phyloP scores from a whole-genome alignment of 2,797 vertebrate genomes.

The Gambusia yucatana region DNA sequence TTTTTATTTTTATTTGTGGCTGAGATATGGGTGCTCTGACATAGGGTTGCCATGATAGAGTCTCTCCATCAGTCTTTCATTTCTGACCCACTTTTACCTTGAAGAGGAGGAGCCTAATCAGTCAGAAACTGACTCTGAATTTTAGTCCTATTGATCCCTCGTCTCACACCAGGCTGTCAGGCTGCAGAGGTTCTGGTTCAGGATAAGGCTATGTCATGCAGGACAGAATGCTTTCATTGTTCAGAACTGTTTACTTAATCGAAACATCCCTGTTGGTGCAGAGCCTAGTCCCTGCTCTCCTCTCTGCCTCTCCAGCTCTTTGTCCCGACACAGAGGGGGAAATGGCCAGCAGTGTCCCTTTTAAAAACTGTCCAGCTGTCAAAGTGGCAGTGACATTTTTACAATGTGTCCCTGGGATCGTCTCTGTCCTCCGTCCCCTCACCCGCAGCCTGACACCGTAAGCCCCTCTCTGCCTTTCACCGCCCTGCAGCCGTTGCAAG shows the following conservation, averaged over 20 bases:
- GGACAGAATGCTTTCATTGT: constrained; percentile 83
- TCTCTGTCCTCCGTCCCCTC: constrained; percentile 52
- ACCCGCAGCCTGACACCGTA: constrained; percentile 44
- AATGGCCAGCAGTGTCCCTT: constrained; percentile 79
- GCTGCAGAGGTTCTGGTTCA: constrained; percentile 40
- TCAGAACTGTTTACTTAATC: constrained; percentile 84
- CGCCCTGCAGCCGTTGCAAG: constrained; percentile 38
- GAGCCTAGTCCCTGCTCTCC: constrained; percentile 59
- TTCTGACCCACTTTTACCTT: constrained; percentile 14
- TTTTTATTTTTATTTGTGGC: constrained; percentile 78
- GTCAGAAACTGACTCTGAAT: constrained; percentile 17
- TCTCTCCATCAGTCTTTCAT: constrained; percentile 25
- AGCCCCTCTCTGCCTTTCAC: constrained; percentile 19
- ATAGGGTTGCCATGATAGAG: constrained; percentile 97
- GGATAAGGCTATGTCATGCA: constrained; percentile 73
- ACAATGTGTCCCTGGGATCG: constrained; percentile 77
- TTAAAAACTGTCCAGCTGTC: constrained; percentile 87
- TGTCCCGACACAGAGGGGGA: constrained; percentile 80
- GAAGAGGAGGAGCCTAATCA: constrained; percentile 7
- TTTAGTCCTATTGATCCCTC: constrained; percentile 16
- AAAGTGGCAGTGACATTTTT: constrained; percentile 85
- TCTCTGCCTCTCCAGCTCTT: constrained; percentile 65
- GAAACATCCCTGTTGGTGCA: constrained; percentile 73
- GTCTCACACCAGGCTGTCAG: constrained; percentile 48
- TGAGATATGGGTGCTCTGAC: constrained; percentile 91